These are phyloP conservation scores for Tenthredo amoena DNA, from an alignment of 2,888 invertebrate genomes.

Conservation along the genomic window DNA sequence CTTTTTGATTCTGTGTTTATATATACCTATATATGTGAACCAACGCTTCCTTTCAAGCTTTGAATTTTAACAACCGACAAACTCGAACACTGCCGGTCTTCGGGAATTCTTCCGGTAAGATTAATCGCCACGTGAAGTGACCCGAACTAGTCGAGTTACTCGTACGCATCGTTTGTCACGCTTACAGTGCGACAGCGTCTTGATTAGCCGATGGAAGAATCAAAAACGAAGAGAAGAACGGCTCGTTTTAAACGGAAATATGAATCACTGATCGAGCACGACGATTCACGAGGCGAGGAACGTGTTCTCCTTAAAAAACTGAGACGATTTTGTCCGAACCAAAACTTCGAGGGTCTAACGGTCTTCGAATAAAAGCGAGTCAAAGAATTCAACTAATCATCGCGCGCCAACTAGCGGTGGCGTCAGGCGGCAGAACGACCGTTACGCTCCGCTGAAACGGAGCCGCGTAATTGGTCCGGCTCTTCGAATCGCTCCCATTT, in stretches of 20 bases:
- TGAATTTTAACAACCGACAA: conserved; percentile 32
- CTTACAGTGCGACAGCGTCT: background rate
- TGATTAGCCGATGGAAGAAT: conserved; percentile 11
- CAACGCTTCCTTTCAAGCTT: background rate
- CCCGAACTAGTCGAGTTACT: background rate
- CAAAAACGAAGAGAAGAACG: background rate
- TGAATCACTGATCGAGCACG: background rate
- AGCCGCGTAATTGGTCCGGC: background rate
- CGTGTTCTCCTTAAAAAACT: background rate
- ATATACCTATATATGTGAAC: background rate
- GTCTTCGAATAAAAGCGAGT: background rate
- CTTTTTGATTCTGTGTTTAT: background rate
- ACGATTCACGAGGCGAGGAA: background rate
- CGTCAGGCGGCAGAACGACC: conserved; percentile 3
- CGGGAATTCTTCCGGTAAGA: background rate
- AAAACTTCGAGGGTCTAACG: background rate
- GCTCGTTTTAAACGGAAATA: background rate
- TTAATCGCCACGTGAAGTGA: conserved; percentile 17
- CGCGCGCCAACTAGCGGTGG: conserved; percentile 15
- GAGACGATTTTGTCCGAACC: background rate
- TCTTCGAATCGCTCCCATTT: background rate
- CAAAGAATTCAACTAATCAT: background rate
- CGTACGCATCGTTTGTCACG: conserved; percentile 2
- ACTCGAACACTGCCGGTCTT: background rate
- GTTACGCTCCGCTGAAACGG: background rate